Percentiles rank a stretch among this genome's conserved stretches.
Evolutionary conservation across 2,113 vertebrate genomes (phyloP).

Genomic region (Melanerpes aurifrons): DNA sequence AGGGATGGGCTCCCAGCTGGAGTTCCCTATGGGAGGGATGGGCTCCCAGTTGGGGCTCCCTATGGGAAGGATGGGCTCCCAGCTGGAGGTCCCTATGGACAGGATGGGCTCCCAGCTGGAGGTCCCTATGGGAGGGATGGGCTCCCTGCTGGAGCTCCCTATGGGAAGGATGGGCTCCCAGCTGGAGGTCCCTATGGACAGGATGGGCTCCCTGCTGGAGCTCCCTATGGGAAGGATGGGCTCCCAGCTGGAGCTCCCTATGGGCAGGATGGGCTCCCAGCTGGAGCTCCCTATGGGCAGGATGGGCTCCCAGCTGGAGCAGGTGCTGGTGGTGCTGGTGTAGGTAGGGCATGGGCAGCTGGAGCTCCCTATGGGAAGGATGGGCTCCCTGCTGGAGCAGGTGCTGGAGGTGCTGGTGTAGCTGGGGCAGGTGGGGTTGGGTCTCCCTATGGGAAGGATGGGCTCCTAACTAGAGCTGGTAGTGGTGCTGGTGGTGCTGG

Average conservation of each 20-base stretch:
- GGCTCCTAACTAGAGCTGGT: neutral
- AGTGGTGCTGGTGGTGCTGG: neutral
- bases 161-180: too few species aligned
- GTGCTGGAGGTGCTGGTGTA: neutral
- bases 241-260: neutral
- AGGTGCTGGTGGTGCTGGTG: neutral
- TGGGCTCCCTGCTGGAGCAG: neutral
- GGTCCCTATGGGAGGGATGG: neutral
- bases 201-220: neutral
- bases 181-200: neutral
- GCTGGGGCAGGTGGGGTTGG: neutral
- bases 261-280: neutral
- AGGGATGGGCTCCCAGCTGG: neutral
- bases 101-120: too few species aligned
- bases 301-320: neutral
- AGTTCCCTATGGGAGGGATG: neutral
- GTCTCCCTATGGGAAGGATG: neutral
- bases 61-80: neutral
- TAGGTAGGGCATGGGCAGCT: neutral
- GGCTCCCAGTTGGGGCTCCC: neutral
- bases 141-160: too few species aligned
- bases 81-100: too few species aligned
- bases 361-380: neutral
- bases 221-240: neutral
- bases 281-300: too few species aligned